These are phyloP conservation scores for Lamproptera curius DNA, from an alignment of 2,888 invertebrate genomes.

Conservation along the genomic window DNA sequence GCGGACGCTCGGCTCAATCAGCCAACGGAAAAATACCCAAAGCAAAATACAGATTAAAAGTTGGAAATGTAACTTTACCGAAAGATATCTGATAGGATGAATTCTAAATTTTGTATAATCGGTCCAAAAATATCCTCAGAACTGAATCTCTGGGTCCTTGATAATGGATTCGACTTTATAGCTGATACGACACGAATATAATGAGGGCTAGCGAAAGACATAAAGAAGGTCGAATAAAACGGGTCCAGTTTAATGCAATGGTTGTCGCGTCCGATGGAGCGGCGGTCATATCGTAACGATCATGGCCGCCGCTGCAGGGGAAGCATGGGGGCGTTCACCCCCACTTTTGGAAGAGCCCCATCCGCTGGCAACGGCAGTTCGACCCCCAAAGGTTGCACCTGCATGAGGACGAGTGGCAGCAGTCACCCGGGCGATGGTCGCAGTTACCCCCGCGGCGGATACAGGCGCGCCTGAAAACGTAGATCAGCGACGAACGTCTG, in stretches of 20 bases:
- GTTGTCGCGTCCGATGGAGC: conserved; percentile 63
- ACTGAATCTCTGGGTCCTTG: conserved; percentile 71
- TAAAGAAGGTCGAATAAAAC: conserved; percentile 45
- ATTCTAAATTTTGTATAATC: conserved; percentile 56
- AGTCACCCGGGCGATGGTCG: conserved; percentile 90
- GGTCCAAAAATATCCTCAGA: conserved; percentile 69
- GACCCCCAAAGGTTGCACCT: conserved; percentile 94
- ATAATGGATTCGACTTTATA: conserved; percentile 42
- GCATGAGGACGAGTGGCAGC: conserved; percentile 91
- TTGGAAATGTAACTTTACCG: conserved; percentile 22
- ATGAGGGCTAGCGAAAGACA: conserved; percentile 35
- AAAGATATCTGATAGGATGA: conserved; percentile 26
- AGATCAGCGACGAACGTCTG: conserved; percentile 91
- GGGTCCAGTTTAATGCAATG: conserved; percentile 60
- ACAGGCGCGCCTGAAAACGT: conserved; percentile 91
- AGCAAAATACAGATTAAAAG: conserved; percentile 27
- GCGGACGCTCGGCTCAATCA: conserved; percentile 72
- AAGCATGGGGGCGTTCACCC: conserved; percentile 66
- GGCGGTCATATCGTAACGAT: conserved; percentile 63
- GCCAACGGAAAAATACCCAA: conserved; percentile 42
- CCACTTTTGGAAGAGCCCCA: conserved; percentile 94
- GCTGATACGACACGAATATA: conserved; percentile 31
- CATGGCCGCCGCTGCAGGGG: conserved; percentile 59
- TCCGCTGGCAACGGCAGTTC: conserved; percentile 92
- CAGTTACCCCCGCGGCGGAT: conserved; percentile 89